Evolutionary conservation across 2,797 vertebrate genomes (phyloP), one percentile per base, ranked within the genome.

Genomic region (Phoebastria nigripes): DNA sequence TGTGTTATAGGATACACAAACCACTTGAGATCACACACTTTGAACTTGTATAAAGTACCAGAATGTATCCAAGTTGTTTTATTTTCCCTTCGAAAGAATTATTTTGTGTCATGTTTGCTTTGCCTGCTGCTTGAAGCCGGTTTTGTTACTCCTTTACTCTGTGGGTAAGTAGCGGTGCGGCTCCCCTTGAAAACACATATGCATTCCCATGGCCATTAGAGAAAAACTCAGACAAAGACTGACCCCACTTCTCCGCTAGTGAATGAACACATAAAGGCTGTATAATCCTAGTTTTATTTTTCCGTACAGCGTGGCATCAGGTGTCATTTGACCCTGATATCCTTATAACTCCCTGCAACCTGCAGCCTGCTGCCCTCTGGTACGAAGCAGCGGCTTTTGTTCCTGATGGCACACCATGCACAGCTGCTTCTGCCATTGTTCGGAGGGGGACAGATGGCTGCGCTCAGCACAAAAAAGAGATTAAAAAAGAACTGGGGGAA

Each of bases 401-500:
- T 95, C 88, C 82, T 29, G 72, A 87, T 74, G 91, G 91, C 77
- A 87, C 93, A 79, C 72, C 70, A 26, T 4, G 61, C 76, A 77
- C 97, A 97, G 96, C 94, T 97, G 95, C 94, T 80, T 52, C 82
- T 12, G 4, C 33, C 56, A 93, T 98, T 99, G 97, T 98, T 95
- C 69, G 82, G 66, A 72, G 26, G 22, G 77, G 92, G 98, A 98
- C 98, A 99, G 98, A 99, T 98, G 98, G 98, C 97, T 97, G 97
- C 96, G 97, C 97, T 98, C 97, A 97, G 96, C 93, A 97, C 89
- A 97, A 98, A 98, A 97, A 98, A 96, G 80, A 97, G 94, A 96
- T 96, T 94, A 82, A 96, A 96, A 87, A 78, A 61, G 74, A 70
- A 31, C n/a, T 4, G 11, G 83, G 70, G 69, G 73, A 85, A 67